Evolutionary conservation across 2,113 vertebrate species (phyloP).

Genomic region (Myiozetetes cayanensis): DNA sequence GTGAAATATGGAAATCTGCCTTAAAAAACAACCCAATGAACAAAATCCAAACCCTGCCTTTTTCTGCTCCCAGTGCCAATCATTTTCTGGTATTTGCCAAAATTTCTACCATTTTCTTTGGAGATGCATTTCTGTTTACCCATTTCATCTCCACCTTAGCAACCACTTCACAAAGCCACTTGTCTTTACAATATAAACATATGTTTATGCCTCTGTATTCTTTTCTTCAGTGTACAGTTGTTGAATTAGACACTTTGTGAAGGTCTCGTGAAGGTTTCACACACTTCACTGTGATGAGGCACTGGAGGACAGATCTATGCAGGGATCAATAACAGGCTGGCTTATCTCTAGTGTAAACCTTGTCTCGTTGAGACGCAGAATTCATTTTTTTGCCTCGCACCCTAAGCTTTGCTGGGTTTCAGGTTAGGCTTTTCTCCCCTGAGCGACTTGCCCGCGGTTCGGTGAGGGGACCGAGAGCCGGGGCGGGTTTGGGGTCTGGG

Average conservation of each 20-base stretch:
- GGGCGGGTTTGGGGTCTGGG: rapidly evolving
- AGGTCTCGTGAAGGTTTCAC: background rate
- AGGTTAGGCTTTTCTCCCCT: background rate
- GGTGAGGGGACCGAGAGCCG: rapidly evolving
- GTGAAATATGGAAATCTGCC: background rate
- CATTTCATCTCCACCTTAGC: background rate
- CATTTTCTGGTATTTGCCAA: background rate
- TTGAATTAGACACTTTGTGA: background rate
- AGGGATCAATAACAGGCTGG: background rate
- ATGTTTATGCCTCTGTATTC: rapidly evolving
- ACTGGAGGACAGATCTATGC: background rate
- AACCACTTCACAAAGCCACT: background rate
- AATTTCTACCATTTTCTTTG: background rate
- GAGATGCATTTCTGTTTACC: background rate
- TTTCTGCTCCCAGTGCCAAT: background rate
- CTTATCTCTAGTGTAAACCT: background rate
- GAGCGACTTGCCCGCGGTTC: rapidly evolving
- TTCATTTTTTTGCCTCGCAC: background rate
- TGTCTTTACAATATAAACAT: background rate
- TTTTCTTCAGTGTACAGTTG: background rate
- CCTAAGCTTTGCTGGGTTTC: background rate
- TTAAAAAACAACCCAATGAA: background rate
- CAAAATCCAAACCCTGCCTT: background rate
- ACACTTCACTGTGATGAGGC: background rate
- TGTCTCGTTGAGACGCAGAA: background rate